These are phyloP conservation scores for Garra rufa DNA, from an alignment of 2,113 vertebrate genomes.

Conservation along the genomic window DNA sequence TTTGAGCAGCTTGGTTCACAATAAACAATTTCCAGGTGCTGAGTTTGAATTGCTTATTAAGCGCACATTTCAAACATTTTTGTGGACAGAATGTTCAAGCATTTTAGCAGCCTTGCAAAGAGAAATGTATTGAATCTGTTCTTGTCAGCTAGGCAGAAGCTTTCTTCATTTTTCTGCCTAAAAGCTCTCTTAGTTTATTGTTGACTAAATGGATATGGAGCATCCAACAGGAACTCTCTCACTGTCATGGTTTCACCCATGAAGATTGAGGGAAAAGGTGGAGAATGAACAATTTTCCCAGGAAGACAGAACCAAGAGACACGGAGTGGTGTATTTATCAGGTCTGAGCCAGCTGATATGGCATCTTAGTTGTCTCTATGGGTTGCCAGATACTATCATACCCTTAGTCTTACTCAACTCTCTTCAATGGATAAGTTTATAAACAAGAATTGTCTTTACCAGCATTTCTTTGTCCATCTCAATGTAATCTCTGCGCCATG, in stretches of 20 bases:
- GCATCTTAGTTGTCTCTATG: constrained; percentile 60
- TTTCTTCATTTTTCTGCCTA: background rate
- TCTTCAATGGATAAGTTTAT: constrained; percentile 48
- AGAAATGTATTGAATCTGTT: background rate
- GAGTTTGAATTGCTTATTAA: background rate
- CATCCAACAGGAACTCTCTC: background rate
- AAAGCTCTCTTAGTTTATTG: background rate
- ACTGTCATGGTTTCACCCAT: background rate
- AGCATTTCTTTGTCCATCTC: constrained; percentile 60
- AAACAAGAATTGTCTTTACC: constrained; percentile 59
- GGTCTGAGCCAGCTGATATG: constrained; percentile 65
- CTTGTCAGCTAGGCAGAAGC: background rate
- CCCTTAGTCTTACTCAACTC: constrained; percentile 38
- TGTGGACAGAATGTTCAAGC: background rate
- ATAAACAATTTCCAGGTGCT: background rate
- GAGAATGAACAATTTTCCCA: constrained; percentile 5
- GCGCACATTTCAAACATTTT: background rate
- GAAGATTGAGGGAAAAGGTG: background rate
- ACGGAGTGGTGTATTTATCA: constrained; percentile 53
- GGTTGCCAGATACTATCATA: constrained; percentile 72
- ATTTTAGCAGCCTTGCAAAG: background rate
- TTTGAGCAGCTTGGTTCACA: background rate
- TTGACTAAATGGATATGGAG: background rate
- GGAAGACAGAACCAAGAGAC: constrained; percentile 18
- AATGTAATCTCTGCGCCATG: constrained; percentile 65